Conservation (phyloP, 2,113 vertebrate genomes). For the Diphyllodes magnificus region DNA sequence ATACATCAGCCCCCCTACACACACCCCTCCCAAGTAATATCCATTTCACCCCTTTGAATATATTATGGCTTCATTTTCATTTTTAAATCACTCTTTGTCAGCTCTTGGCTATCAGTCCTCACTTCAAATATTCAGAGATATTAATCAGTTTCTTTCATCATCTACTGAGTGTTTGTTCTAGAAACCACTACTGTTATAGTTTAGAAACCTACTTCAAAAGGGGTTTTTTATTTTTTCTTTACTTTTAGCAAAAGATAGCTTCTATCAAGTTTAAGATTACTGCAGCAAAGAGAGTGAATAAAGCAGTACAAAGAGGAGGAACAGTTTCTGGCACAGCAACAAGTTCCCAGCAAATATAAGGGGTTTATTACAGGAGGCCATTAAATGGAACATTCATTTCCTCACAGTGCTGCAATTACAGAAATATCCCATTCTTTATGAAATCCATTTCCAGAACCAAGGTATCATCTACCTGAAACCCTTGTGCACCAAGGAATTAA, state of each 20-base stretch:
- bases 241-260: neutral
- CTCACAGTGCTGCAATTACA: neutral
- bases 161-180: neutral
- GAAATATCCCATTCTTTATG: neutral
- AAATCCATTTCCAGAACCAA: neutral
- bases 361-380: neutral
- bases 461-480: neutral
- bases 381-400: neutral
- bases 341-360: neutral
- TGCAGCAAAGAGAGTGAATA: neutral
- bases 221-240: neutral
- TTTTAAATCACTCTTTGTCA: neutral
- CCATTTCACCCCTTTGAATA: neutral
- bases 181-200: neutral
- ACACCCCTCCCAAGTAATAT: neutral
- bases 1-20: neutral
- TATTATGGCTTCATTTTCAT: neutral
- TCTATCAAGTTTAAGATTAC: neutral
- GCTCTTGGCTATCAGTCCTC: slow-evolving; percentile 9
- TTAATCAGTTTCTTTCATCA: slow-evolving; percentile 17
- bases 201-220: neutral
- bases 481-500: neutral
- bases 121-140: slow-evolving; percentile 5
- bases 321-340: neutral
- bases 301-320: neutral